Evolutionary conservation across 2,888 invertebrate species (phyloP).

Genomic region (Drosophila austrosaltans): DNA sequence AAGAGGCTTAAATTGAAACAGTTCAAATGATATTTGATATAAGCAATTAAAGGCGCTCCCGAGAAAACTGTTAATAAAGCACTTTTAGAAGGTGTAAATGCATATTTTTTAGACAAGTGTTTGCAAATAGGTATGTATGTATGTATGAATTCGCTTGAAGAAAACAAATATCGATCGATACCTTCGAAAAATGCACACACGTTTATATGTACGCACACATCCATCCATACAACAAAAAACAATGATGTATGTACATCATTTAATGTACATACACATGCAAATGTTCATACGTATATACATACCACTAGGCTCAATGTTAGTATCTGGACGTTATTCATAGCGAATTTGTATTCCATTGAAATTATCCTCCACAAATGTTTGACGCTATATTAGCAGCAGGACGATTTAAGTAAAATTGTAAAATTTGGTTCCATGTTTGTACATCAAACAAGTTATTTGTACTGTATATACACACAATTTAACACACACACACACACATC

Average conservation of each 20-base stretch:
- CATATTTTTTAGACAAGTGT: neutral
- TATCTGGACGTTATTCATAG: neutral
- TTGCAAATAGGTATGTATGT: neutral
- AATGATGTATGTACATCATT: conserved; percentile 1
- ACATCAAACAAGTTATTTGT: conserved; percentile 22
- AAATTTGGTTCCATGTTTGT: conserved; percentile 4
- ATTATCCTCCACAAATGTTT: neutral
- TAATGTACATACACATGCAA: neutral
- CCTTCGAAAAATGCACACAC: conserved; percentile 11
- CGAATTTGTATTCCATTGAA: neutral
- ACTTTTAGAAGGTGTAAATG: neutral
- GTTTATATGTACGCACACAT: neutral
- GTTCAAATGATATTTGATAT: too few relatives aligned
- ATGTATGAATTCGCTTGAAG: neutral
- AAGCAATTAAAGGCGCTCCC: too few relatives aligned
- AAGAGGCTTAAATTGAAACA: too few relatives aligned
- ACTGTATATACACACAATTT: conserved; percentile 9
- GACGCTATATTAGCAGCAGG: neutral
- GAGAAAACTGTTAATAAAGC: too few relatives aligned
- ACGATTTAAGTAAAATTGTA: neutral
- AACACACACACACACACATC: conserved; percentile 10
- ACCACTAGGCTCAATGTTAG: neutral
- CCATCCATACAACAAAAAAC: neutral
- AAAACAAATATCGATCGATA: conserved; percentile 12
- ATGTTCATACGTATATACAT: neutral